Evolutionary conservation across 2,113 vertebrate species (phyloP), one percentile per base, ranked within the genome.

Genomic region (Pomatostomus ruficeps): DNA sequence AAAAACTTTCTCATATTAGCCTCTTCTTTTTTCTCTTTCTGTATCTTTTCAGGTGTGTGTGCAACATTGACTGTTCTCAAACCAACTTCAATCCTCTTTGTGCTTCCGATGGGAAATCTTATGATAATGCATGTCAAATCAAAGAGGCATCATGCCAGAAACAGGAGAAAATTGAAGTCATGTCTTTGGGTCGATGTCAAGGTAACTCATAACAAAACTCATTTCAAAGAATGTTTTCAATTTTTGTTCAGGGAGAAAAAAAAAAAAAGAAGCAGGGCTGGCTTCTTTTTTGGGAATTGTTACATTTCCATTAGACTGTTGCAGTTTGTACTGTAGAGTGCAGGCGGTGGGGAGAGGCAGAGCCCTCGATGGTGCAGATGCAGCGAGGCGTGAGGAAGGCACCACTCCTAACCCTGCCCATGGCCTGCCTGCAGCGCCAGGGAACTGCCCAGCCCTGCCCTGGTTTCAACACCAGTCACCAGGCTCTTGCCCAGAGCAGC

Each of bases 51-150:
- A 99, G 99, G 99, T 99, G 99, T 48, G 99, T 99, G 85, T 99
- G 99, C 98, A 99, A 99, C 98, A 99, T 99, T 70, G 99, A 99
- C 98, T 99, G 99, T 93, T 99, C 99, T 89, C 99, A 99, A 97
- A 99, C 99, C 98, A 99, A 99, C 98, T 99, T 99, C 98, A 99
- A 99, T 98, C 99, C 99, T 73, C 99, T 99, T 96, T 99, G 99
- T 92, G 99, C 99, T 97, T 99, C 99, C 24, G 99, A 99, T 78
- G 99, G 99, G 92, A 99, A 98, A 95, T 99, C 99, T 95, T 99
- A 99, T 91, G 99, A 99, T 98, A 99, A 99, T 98, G 99, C 99
- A 88, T 99, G 99, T 98, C 99, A 99, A 98, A 99, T 99, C 98
- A 99, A 99, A 98, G 99, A 99, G 98, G 99, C 99, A 8, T 99